Evolutionary conservation across 2,113 vertebrate species (phyloP).

Genomic region (Anhinga rufa): DNA sequence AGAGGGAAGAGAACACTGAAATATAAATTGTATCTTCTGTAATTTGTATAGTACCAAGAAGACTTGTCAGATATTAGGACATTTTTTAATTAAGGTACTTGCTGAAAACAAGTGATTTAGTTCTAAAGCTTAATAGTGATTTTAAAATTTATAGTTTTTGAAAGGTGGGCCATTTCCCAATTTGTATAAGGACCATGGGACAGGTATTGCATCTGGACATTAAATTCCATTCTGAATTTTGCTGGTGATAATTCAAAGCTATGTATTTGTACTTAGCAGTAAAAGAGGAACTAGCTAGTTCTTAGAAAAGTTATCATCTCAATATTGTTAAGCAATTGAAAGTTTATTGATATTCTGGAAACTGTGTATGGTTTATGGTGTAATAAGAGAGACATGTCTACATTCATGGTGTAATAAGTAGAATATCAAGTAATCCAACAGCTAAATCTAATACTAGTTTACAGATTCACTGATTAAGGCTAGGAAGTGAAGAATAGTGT

Average conservation of each 20-base stretch:
- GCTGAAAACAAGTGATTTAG: background rate
- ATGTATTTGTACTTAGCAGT: background rate
- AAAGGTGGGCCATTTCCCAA: background rate
- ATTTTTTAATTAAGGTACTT: background rate
- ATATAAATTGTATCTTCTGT: background rate
- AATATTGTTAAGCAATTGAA: background rate
- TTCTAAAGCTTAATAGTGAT: background rate
- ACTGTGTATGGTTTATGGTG: background rate
- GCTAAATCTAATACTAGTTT: constrained; percentile 29
- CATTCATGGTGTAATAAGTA: background rate
- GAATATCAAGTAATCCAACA: background rate
- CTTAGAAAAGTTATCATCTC: background rate
- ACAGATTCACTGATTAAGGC: constrained; percentile 37
- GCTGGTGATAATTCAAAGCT: background rate
- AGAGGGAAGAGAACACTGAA: background rate
- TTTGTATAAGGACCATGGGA: background rate
- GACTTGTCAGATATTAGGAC: background rate
- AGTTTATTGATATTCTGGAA: background rate
- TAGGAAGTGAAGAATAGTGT: constrained; percentile 24
- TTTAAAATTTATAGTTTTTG: background rate
- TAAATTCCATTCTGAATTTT: background rate
- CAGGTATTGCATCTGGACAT: background rate
- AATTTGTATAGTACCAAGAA: background rate
- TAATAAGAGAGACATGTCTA: background rate
- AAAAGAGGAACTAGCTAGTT: background rate